Base-by-base conservation (phyloP, 2,797 vertebrate genomes). In the Micromesistius poutassou region DNA sequence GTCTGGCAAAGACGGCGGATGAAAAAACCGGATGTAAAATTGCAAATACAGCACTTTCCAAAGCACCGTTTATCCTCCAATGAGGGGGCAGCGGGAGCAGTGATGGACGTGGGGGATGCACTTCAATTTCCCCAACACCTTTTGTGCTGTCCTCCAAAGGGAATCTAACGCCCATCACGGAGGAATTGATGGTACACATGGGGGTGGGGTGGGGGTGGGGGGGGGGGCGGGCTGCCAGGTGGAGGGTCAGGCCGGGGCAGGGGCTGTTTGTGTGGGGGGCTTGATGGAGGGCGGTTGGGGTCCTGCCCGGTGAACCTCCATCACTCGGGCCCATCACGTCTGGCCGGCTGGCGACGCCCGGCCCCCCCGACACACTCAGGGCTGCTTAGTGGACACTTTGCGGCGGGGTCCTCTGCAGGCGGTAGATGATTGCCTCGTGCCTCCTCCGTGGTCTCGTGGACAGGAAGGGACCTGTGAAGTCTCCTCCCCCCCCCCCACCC, bases 341-440 rank as follows among this genome's bases (percentile, higher is more conserved):
- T 50, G 25, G 70, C 10, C 76, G 92, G 92, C 92, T 81, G 73
- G 30, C 77, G 89, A 91, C 85, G 46, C 78, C 25, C 30, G 77
- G 76, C 84, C 77, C 80, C 84, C 77, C 80, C 77, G 76, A 73
- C 74, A 30, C 28, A 30, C 12, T 19, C 25, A 81, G 78, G 71
- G 84, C 81, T 91, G 91, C 91, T 92, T 91, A 93, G 85, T 87
- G 75, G 89, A 90, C 89, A 81, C 73, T 92, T 89, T 78, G 80
- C 81, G 38, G 77, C 12, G 79, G 16, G n/a, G 82, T 72, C 79
- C 87, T 75, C 74, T 46, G 77, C 71, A 71, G 79, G 89, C 90
- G 92, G 92, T 91, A 92, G 89, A 89, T 85, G 83, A 93, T 93
- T 93, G 84, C 86, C 84, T 86, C 71, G 7, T 10, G 36, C 9